Conservation (phyloP, 2,797 vertebrate species). For the Cuniculus paca region DNA sequence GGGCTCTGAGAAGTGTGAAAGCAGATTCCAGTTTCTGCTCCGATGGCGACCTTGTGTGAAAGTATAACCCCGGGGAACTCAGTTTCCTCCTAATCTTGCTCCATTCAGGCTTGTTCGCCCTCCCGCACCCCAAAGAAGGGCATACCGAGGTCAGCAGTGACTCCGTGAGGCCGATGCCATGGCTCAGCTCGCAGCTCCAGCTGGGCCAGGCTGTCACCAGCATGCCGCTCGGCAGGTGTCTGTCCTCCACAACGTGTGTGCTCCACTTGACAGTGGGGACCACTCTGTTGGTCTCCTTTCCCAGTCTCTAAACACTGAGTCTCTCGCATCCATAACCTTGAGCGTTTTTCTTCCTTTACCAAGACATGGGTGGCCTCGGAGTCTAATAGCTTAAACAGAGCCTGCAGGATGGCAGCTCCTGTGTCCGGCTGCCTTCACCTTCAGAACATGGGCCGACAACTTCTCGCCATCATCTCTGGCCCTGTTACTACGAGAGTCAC, state of each 20-base stretch:
- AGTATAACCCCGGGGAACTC: conserved; percentile 7
- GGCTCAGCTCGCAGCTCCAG: neutral
- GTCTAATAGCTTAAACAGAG: neutral
- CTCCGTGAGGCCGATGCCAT: neutral
- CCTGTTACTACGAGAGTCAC: neutral
- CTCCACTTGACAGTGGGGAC: neutral
- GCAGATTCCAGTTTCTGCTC: conserved; percentile 56
- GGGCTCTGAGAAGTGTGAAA: conserved; percentile 65
- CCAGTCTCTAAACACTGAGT: neutral
- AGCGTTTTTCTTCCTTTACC: neutral
- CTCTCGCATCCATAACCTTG: neutral
- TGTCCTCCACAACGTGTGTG: neutral
- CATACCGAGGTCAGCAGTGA: conserved; percentile 53
- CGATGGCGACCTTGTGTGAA: neutral
- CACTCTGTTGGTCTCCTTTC: neutral
- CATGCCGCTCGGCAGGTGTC: neutral
- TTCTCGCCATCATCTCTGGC: neutral
- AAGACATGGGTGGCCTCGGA: neutral
- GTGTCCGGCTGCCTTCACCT: neutral
- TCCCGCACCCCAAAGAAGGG: neutral
- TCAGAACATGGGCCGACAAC: neutral
- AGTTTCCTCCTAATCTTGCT: conserved; percentile 43
- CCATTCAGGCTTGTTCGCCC: neutral
- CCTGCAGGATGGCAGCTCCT: neutral
- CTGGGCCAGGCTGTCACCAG: no score